Conservation (phyloP, 1,140 invertebrate species). For the Papilio glaucus region DNA sequence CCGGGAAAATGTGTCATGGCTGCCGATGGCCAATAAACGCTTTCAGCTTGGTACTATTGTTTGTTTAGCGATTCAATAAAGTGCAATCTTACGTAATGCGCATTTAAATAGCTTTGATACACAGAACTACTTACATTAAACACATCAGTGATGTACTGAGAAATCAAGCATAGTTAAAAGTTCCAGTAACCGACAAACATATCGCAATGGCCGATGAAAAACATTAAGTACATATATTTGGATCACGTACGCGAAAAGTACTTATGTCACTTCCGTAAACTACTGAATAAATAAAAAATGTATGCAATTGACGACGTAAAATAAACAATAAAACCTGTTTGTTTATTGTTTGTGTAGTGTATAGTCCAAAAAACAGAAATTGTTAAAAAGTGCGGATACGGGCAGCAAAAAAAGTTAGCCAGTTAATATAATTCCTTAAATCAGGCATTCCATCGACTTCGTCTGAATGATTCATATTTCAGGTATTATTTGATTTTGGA, state of each 20-base stretch:
- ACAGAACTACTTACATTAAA: background rate
- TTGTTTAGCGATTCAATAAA: constrained; percentile 18
- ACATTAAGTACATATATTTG: background rate
- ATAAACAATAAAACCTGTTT: too few species aligned
- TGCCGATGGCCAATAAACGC: constrained; percentile 41
- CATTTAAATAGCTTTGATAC: constrained; percentile 7
- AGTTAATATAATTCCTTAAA: too few species aligned
- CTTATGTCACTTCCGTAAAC: background rate
- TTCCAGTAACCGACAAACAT: background rate
- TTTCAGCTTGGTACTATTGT: constrained; percentile 27
- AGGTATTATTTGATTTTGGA: too few species aligned
- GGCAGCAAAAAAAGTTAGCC: too few species aligned
- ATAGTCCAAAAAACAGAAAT: too few species aligned
- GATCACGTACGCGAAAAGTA: background rate
- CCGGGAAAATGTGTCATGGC: constrained; percentile 56
- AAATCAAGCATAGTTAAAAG: background rate
- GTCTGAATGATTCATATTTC: too few species aligned
- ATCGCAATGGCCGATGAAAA: background rate
- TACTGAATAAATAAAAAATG: background rate
- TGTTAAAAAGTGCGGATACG: too few species aligned
- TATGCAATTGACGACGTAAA: background rate
- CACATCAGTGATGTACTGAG: background rate
- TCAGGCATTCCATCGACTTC: too few species aligned
- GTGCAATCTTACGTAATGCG: constrained; percentile 19
- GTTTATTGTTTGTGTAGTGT: too few species aligned